Evolutionary conservation across 2,797 vertebrate species (phyloP).

Genomic region (Triplophysa bombifrons): DNA sequence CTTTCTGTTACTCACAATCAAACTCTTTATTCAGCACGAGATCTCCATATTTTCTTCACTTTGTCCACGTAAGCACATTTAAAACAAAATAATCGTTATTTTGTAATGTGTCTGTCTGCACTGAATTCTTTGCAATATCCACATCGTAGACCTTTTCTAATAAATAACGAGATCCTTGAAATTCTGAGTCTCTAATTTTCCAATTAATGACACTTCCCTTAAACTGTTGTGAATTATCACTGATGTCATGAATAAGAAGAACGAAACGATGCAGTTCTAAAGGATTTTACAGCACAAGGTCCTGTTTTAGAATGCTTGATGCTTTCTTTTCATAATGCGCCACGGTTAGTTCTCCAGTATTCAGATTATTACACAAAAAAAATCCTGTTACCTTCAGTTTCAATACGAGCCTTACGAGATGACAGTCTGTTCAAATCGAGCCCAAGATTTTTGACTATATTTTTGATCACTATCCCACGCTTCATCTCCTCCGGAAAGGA

Average conservation of each 20-base stretch:
- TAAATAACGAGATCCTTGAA: conserved; percentile 55
- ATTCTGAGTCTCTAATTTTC: conserved; percentile 62
- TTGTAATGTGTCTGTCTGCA: conserved; percentile 63
- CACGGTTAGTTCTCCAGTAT: conserved; percentile 64
- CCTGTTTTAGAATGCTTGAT: neutral
- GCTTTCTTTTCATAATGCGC: conserved; percentile 55
- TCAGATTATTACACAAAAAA: conserved; percentile 65
- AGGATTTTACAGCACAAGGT: conserved; percentile 28
- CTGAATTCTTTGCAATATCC: conserved; percentile 64
- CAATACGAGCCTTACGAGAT: conserved; percentile 58
- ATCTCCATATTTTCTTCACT: conserved; percentile 32
- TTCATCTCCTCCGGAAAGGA: conserved; percentile 76
- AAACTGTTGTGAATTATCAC: conserved; percentile 62
- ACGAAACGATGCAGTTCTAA: conserved; percentile 26
- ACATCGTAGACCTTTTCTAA: conserved; percentile 66
- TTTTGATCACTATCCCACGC: conserved; percentile 59
- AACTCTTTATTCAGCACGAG: conserved; percentile 29
- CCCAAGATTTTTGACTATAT: conserved; percentile 60
- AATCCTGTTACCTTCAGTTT: conserved; percentile 59
- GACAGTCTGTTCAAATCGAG: conserved; percentile 53
- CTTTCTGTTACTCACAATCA: neutral
- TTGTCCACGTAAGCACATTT: conserved; percentile 32
- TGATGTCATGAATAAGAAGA: conserved; percentile 39
- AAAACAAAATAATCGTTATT: conserved; percentile 63
- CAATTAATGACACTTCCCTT: conserved; percentile 58